A percentile compares a stretch with the other conserved stretches of the same genome.
These are phyloP conservation scores for Molossus alvarezi DNA, from an alignment of 2,797 vertebrate genomes.

Conservation along the genomic window DNA sequence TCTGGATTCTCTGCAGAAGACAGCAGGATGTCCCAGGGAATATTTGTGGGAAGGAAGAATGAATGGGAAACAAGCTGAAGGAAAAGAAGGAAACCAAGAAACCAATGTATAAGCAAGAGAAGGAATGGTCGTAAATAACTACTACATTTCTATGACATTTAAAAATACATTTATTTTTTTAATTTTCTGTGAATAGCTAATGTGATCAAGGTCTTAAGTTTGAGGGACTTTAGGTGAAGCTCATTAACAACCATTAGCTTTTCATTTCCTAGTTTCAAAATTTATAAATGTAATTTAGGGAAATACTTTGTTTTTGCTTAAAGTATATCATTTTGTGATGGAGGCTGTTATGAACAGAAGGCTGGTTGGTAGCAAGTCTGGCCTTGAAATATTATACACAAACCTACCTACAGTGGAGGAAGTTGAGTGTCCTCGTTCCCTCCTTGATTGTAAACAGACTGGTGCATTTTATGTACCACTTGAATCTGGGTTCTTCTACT, in stretches of 20 bases:
- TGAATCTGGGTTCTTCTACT: not conserved
- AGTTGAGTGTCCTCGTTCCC: not conserved
- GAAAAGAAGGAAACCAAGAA: not conserved
- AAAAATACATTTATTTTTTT: constrained; percentile 17
- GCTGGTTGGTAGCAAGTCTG: not conserved
- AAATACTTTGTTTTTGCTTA: not conserved
- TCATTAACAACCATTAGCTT: not conserved
- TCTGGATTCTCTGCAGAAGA: constrained; percentile 2
- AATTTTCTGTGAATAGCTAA: not conserved
- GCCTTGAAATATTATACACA: not conserved
- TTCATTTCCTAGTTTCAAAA: constrained; percentile 16
- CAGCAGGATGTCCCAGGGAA: not conserved
- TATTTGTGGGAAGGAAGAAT: not conserved
- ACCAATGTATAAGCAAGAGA: not conserved
- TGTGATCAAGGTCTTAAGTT: not conserved
- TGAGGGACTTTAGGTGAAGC: not conserved
- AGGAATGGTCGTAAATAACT: not conserved
- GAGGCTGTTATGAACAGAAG: not conserved
- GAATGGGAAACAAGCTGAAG: not conserved
- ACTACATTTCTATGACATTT: not conserved
- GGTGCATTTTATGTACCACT: not conserved
- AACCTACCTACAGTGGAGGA: not conserved
- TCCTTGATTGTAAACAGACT: not conserved
- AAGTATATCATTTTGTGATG: not conserved
- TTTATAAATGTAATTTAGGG: not conserved